Conservation (phyloP, 1,140 invertebrate species). For the Leptestheria dahalacensis region DNA sequence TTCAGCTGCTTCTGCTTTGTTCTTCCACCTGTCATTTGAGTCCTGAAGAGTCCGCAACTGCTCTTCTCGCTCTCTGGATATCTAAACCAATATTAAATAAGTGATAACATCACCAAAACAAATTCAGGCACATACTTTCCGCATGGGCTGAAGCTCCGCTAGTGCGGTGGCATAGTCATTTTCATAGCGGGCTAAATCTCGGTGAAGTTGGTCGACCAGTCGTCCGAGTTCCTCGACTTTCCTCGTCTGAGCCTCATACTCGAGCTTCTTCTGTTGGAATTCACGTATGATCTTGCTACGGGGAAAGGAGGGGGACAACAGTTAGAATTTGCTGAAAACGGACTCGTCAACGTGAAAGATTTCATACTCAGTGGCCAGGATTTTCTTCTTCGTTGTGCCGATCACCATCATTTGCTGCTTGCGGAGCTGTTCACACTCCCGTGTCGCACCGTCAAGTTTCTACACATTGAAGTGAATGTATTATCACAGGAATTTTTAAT, state of each 20-base stretch:
- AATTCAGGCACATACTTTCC: neutral
- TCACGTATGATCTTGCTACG: neutral
- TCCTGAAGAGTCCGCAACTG: neutral
- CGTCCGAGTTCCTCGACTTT: constrained; percentile 6
- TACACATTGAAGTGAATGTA: no score
- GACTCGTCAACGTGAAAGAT: no score
- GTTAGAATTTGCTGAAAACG: no score
- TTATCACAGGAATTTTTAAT: no score
- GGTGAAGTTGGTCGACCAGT: constrained; percentile 1
- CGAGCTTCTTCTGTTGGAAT: neutral
- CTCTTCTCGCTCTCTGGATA: neutral
- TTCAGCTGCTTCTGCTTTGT: neutral
- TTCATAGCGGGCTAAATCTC: constrained; percentile 7
- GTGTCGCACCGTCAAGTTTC: neutral
- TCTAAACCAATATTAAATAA: neutral
- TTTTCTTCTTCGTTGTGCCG: constrained; percentile 1
- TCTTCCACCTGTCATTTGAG: neutral
- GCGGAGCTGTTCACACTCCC: neutral
- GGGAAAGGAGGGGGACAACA: no score
- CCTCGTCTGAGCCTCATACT: constrained; percentile 1
- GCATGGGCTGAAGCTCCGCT: neutral
- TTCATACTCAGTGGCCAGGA: constrained; percentile 1
- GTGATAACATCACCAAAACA: neutral
- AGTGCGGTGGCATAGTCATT: neutral
- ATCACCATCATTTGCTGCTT: neutral